Conservation (phyloP, 2,888 invertebrate genomes). For the Timema cristinae region DNA sequence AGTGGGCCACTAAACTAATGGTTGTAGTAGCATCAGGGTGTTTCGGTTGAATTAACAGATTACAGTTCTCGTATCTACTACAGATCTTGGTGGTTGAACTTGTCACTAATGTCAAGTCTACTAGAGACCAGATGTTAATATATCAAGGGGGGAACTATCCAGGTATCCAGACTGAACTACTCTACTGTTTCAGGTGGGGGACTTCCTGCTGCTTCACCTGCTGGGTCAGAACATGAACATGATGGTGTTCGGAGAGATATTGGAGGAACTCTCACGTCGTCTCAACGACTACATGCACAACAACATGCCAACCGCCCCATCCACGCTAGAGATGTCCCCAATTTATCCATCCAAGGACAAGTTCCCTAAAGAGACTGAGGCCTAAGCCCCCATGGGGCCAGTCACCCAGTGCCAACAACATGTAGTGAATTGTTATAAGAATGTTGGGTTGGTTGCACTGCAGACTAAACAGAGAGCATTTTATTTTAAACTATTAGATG, state of each 20-base stretch:
- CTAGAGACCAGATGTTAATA: too few species aligned
- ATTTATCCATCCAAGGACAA: constrained; percentile 73
- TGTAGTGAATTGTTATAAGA: not conserved
- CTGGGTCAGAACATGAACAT: constrained; percentile 84
- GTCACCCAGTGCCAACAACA: not conserved
- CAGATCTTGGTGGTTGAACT: too few species aligned
- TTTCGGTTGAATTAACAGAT: too few species aligned
- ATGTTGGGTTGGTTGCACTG: too few species aligned
- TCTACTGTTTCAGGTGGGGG: constrained; percentile 63
- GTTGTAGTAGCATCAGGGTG: too few species aligned
- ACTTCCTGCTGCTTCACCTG: constrained; percentile 77
- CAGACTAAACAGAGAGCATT: too few species aligned
- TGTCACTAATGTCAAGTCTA: too few species aligned
- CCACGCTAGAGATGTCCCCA: constrained; percentile 80
- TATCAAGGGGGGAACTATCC: too few species aligned
- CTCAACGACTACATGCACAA: constrained; percentile 50
- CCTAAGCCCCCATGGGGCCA: constrained; percentile 50
- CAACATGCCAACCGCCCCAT: constrained; percentile 77
- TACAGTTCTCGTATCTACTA: too few species aligned
- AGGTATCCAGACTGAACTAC: too few species aligned
- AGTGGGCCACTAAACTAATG: too few species aligned
- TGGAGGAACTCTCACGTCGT: constrained; percentile 67
- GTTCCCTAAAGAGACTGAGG: constrained; percentile 78
- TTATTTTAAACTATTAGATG: too few species aligned
- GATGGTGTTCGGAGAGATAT: constrained; percentile 72